Base-by-base conservation (phyloP, 2,888 invertebrate species). In the Ashinkailepas kermadecensis region DNA sequence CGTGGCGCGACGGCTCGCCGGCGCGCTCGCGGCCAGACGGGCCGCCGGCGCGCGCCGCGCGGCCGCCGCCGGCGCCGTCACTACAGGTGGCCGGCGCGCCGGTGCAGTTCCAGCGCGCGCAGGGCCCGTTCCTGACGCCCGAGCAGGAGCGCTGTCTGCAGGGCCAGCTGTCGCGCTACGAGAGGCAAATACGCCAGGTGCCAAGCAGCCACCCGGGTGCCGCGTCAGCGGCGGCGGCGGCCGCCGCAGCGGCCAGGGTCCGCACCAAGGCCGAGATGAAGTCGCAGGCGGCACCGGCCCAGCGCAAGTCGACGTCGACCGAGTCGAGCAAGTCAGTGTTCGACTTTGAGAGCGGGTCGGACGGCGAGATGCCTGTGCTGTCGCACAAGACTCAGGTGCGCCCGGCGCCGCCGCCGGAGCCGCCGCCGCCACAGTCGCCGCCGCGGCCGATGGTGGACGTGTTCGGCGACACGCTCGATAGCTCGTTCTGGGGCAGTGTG, bases 31-130 rank as follows among this genome's bases (percentile, higher is more conserved):
- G 12, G 25, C 13, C 25, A 13, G 59, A 59, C 59, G 64, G 64
- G 9, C 6, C 15, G 64, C 15, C 64, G 64, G 23, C 74, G 56
- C 74, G 25, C 18, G 11, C 54, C 54, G 21, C 13, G 1, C 56
- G 56, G 4, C 54, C 56, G 56, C 70, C 70, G 74, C 74, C 74
- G 74, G 56, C 74, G 21, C 74, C 74, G 39, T 56, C 54, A 21
- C 74, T 74, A 2, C 54, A 74, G 54, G 74, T 74, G 74, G 74
- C 74, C 56, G 74, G 74, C 74, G 74, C 74, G 54, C 74, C 74
- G 39, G 74, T 74, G 74, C 56, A 74, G 74, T 74, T 74, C 74
- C 54, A 56, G 54, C 74, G 74, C 54, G 74, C 74, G 56, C 74
- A 56, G 54, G 74, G 74, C 18, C 74, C 74, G 21, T 74, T 74